Conservation (phyloP, 2,113 vertebrate genomes). For the Heterotilapia buettikoferi region DNA sequence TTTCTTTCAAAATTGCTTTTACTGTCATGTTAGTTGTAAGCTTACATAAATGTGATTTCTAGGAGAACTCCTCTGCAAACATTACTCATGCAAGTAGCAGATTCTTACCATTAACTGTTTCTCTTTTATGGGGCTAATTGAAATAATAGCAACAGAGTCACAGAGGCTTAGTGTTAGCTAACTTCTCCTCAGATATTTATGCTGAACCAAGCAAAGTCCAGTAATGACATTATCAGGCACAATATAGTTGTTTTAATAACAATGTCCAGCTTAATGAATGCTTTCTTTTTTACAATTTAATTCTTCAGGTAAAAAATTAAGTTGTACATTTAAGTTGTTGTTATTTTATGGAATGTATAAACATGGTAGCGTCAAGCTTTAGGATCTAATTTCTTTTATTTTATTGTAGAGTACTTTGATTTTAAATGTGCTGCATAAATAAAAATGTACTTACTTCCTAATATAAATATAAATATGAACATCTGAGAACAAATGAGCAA, state of each 20-base stretch:
- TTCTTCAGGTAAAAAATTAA: not conserved
- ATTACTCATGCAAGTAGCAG: not conserved
- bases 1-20: not conserved
- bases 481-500: not conserved
- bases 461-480: not conserved
- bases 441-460: not conserved
- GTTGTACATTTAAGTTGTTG: not conserved
- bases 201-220: not conserved
- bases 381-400: not conserved
- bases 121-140: not conserved
- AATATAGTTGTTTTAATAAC: not conserved
- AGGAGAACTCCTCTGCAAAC: not conserved
- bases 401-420: not conserved
- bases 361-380: not conserved
- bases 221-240: not conserved
- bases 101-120: not conserved
- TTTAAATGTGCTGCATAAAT: not conserved
- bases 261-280: fast-evolving
- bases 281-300: not conserved
- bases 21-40: not conserved
- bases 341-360: not conserved
- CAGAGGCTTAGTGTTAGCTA: not conserved
- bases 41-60: not conserved
- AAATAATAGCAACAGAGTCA: not conserved
- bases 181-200: not conserved